Conservation (phyloP, 1,140 invertebrate genomes). For the Cydia splendana region DNA sequence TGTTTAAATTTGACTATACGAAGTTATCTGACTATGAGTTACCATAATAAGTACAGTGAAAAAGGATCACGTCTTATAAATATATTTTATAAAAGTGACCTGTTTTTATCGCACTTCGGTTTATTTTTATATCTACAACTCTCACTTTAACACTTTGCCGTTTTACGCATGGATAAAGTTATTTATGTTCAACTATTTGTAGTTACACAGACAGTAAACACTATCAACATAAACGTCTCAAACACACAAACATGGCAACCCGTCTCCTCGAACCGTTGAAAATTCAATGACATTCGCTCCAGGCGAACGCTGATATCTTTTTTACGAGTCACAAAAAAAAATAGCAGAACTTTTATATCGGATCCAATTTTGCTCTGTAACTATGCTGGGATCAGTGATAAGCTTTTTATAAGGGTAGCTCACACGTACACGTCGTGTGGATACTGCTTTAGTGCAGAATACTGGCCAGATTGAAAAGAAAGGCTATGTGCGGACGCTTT, state of each 20-base stretch:
- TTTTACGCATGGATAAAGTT: neutral
- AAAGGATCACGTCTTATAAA: too few relatives aligned
- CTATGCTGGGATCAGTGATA: slow-evolving; percentile 58
- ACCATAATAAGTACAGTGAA: too few relatives aligned
- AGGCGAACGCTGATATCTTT: slow-evolving; percentile 54
- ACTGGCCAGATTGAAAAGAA: slow-evolving; percentile 25
- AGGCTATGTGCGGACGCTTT: neutral
- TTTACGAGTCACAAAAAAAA: slow-evolving; percentile 63
- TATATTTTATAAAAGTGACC: too few relatives aligned
- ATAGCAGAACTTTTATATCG: slow-evolving; percentile 58
- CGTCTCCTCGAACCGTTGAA: slow-evolving; percentile 49
- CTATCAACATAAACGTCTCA: neutral
- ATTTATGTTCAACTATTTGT: neutral
- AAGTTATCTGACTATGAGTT: too few relatives aligned
- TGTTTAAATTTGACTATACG: too few relatives aligned
- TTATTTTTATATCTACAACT: too few relatives aligned
- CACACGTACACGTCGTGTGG: neutral
- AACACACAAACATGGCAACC: slow-evolving; percentile 2
- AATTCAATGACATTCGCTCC: slow-evolving; percentile 60
- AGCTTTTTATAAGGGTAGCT: slow-evolving; percentile 57
- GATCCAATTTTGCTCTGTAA: slow-evolving; percentile 61
- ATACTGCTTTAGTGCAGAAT: slow-evolving; percentile 24
- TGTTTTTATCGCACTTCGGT: too few relatives aligned
- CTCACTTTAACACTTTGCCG: neutral
- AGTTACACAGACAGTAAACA: neutral